Conservation (phyloP, 2,113 vertebrate species). For the Chamaetylas fuelleborni region DNA sequence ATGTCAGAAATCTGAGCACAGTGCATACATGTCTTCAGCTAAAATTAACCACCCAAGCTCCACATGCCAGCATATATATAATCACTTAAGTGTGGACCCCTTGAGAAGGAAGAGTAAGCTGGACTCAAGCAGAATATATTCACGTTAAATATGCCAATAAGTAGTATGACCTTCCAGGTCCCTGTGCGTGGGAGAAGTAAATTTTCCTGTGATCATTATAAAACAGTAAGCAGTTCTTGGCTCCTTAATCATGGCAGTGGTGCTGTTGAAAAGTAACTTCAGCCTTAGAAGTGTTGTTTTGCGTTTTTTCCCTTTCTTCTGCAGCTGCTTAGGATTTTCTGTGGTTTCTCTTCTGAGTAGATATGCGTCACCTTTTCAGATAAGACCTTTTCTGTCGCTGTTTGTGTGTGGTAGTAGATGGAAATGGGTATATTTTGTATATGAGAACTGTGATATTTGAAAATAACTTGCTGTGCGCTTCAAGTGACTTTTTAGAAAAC, state of each 20-base stretch:
- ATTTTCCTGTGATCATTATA: conserved; percentile 84
- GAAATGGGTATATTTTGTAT: background rate
- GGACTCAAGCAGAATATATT: background rate
- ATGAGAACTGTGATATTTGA: background rate
- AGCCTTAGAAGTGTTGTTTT: background rate
- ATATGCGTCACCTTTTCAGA: background rate
- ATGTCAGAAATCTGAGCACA: conserved; percentile 70
- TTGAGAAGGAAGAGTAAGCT: conserved; percentile 9
- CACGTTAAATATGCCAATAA: conserved; percentile 71
- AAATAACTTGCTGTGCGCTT: background rate
- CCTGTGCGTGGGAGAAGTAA: conserved; percentile 81
- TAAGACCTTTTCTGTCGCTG: background rate
- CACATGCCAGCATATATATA: conserved; percentile 10
- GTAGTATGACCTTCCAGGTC: conserved; percentile 65
- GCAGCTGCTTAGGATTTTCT: background rate
- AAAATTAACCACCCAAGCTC: conserved; percentile 77
- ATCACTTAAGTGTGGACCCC: conserved; percentile 43
- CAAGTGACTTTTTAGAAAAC: background rate
- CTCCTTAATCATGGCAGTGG: background rate
- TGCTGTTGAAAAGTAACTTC: background rate
- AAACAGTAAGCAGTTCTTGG: conserved; percentile 80
- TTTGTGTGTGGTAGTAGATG: background rate
- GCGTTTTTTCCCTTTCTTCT: background rate
- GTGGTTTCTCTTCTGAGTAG: background rate
- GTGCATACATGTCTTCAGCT: conserved; percentile 69